phyloP scores from a whole-genome alignment of 2,113 vertebrate genomes.

The Pterophyllum scalare region DNA sequence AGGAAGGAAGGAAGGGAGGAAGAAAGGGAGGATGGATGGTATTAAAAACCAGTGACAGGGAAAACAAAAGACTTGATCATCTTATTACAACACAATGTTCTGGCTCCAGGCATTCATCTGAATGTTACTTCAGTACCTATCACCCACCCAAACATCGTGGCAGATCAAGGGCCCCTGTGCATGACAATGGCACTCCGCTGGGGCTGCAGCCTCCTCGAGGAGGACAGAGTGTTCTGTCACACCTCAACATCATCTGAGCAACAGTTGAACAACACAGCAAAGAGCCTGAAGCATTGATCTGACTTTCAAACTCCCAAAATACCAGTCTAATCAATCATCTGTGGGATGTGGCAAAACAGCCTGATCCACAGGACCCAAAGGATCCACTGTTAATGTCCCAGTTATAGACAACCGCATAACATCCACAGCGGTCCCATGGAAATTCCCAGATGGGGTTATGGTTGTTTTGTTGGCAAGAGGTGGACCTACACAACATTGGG shows the following conservation, averaged over 20 bases:
- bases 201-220: not conserved
- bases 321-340: not conserved
- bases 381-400: not conserved
- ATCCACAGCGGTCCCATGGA: not conserved
- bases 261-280: not conserved
- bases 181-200: no score
- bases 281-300: not conserved
- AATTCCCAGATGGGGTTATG: slow-evolving; percentile 3
- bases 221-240: not conserved
- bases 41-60: no score
- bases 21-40: no score
- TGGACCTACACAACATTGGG: not conserved
- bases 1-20: no score
- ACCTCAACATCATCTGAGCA: not conserved
- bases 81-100: no score
- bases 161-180: no score
- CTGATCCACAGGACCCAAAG: not conserved
- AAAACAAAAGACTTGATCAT: no score
- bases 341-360: not conserved
- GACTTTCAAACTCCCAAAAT: not conserved
- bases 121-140: no score
- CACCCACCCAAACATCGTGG: no score
- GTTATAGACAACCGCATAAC: not conserved
- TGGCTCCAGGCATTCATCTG: no score
- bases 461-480: not conserved